Evolutionary conservation across 2,797 vertebrate genomes (phyloP).

Genomic region (Perodicticus potto): DNA sequence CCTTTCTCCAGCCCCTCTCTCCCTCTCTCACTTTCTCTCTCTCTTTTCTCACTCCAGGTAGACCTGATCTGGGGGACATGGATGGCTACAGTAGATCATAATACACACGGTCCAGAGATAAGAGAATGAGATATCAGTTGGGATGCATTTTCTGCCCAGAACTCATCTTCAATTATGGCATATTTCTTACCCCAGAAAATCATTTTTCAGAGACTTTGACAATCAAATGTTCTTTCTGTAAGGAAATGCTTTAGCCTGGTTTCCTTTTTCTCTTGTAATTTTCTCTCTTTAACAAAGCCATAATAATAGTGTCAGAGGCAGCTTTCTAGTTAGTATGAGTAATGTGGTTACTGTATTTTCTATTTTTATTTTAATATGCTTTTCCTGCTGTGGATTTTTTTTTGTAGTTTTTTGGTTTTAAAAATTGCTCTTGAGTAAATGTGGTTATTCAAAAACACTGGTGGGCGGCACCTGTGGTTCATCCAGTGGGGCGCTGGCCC

Average conservation of each 20-base stretch:
- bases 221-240: constrained; percentile 20
- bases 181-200: background rate
- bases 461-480: background rate
- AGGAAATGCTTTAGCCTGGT: constrained; percentile 52
- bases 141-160: background rate
- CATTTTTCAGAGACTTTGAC: background rate
- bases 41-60: background rate
- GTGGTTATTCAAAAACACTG: constrained; percentile 47
- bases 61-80: background rate
- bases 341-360: constrained; percentile 79
- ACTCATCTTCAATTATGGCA: background rate
- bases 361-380: constrained; percentile 79
- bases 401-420: constrained; percentile 60
- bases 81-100: background rate
- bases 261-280: constrained; percentile 68
- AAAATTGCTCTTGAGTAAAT: constrained; percentile 73
- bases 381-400: constrained; percentile 60
- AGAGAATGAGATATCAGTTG: background rate
- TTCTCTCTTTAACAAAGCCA: constrained; percentile 72
- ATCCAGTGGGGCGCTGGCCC: too few species aligned
- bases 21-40: background rate
- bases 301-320: constrained; percentile 74
- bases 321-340: constrained; percentile 78
- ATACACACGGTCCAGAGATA: background rate
- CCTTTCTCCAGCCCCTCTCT: too few species aligned